phyloP scores from a whole-genome alignment of 1,140 invertebrate genomes.

The Aphis craccivora region DNA sequence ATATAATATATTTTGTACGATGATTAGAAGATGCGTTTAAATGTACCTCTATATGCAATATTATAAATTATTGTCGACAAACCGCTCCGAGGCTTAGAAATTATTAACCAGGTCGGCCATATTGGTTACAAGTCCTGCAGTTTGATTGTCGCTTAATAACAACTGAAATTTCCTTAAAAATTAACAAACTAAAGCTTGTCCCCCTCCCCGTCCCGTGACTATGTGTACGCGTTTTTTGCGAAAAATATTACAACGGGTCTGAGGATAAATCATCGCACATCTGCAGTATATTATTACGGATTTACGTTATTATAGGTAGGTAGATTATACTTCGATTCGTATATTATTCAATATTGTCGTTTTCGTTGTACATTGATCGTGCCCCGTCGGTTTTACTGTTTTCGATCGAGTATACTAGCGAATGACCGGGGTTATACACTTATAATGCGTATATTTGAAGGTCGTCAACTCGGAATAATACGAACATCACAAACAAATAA shows the following conservation, averaged over 20 bases:
- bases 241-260: too few relatives aligned
- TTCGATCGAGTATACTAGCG: neutral
- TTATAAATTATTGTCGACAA: neutral
- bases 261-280: too few relatives aligned
- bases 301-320: too few relatives aligned
- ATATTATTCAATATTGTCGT: neutral
- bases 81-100: neutral
- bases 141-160: neutral
- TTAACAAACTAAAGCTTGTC: too few relatives aligned
- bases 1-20: neutral
- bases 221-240: too few relatives aligned
- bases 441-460: slow-evolving; percentile 1
- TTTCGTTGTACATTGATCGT: neutral
- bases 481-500: neutral
- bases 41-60: neutral
- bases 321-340: neutral
- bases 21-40: neutral
- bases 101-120: neutral
- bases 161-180: too few relatives aligned
- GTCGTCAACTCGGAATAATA: slow-evolving; percentile 8
- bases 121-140: too few relatives aligned
- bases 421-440: neutral
- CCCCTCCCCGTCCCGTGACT: too few relatives aligned
- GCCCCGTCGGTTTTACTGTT: neutral
- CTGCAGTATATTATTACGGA: too few relatives aligned